A percentile compares a stretch with the other conserved stretches of the same genome.
These are phyloP conservation scores for Melanostoma scalare DNA, from an alignment of 2,888 invertebrate species.

Conservation along the genomic window DNA sequence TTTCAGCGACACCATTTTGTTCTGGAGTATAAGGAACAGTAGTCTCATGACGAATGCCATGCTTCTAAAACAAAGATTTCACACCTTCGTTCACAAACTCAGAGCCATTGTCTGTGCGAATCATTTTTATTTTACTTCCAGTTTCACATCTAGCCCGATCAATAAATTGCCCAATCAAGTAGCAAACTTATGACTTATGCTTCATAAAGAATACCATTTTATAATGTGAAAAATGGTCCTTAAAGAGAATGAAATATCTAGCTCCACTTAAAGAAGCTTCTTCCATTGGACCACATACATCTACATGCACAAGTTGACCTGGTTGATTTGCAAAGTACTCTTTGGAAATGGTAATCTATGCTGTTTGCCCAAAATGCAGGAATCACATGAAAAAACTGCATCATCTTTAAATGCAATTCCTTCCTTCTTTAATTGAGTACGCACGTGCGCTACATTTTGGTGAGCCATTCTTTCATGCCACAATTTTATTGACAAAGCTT, in stretches of 20 bases:
- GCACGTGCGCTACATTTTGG: conserved; percentile 71
- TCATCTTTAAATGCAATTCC: conserved; percentile 52
- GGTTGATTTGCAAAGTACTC: conserved; percentile 34
- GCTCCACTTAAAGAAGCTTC: conserved; percentile 25
- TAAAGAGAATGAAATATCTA: too few species aligned
- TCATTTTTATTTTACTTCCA: too few species aligned
- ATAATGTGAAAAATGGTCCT: too few species aligned
- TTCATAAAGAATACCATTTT: too few species aligned
- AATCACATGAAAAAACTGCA: conserved; percentile 66
- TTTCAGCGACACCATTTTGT: conserved; percentile 78
- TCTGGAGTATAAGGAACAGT: conserved; percentile 76
- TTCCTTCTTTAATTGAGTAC: conserved; percentile 51
- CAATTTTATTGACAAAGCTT: conserved; percentile 50
- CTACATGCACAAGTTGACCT: conserved; percentile 57
- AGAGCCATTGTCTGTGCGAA: neutral
- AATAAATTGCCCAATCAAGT: too few species aligned
- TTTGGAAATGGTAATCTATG: conserved; percentile 58
- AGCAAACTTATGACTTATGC: too few species aligned
- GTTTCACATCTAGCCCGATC: too few species aligned
- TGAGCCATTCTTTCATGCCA: conserved; percentile 74
- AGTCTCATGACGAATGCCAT: conserved; percentile 73
- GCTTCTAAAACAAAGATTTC: conserved; percentile 62
- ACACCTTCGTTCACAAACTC: conserved; percentile 32
- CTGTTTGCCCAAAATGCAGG: conserved; percentile 71
- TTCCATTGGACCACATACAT: conserved; percentile 43